Conservation (phyloP, 2,888 invertebrate species). For the Pyrochroa serraticornis region DNA sequence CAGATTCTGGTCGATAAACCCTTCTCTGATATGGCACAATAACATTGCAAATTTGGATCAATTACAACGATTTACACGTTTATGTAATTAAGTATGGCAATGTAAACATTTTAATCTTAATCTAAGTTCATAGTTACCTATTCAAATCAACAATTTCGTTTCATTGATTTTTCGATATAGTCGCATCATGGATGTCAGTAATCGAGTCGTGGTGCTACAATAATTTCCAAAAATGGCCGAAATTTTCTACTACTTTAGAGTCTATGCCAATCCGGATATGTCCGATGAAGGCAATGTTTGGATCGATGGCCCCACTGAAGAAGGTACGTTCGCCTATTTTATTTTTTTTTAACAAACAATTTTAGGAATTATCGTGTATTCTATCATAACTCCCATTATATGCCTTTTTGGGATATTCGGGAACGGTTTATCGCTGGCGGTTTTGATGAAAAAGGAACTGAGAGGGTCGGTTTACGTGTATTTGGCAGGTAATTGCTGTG, state of each 20-base stretch:
- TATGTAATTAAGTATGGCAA: conserved; percentile 25
- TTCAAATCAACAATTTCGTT: conserved; percentile 9
- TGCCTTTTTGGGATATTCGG: conserved; percentile 51
- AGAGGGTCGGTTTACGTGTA: conserved; percentile 53
- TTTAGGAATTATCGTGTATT: conserved; percentile 49
- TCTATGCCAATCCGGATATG: background rate
- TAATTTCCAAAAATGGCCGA: conserved; percentile 3
- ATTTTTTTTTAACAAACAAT: background rate
- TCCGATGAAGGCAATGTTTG: conserved; percentile 36
- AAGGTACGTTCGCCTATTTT: conserved; percentile 28
- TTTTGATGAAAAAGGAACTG: conserved; percentile 45
- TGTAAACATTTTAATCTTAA: conserved; percentile 25
- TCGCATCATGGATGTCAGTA: background rate
- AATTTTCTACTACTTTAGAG: no score
- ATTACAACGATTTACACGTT: conserved; percentile 20
- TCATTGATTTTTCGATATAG: conserved; percentile 40
- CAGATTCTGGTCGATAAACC: background rate
- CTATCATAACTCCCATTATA: conserved; percentile 50
- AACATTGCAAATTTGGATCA: conserved; percentile 16
- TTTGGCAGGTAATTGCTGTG: conserved; percentile 45
- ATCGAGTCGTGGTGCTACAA: background rate
- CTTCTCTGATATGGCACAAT: background rate
- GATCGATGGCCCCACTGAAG: conserved; percentile 33
- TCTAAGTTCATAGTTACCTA: conserved; percentile 17
- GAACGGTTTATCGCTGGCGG: conserved; percentile 48